These are phyloP conservation scores for Coregonus ussuriensis DNA, from an alignment of 2,797 vertebrate genomes.

Conservation along the genomic window DNA sequence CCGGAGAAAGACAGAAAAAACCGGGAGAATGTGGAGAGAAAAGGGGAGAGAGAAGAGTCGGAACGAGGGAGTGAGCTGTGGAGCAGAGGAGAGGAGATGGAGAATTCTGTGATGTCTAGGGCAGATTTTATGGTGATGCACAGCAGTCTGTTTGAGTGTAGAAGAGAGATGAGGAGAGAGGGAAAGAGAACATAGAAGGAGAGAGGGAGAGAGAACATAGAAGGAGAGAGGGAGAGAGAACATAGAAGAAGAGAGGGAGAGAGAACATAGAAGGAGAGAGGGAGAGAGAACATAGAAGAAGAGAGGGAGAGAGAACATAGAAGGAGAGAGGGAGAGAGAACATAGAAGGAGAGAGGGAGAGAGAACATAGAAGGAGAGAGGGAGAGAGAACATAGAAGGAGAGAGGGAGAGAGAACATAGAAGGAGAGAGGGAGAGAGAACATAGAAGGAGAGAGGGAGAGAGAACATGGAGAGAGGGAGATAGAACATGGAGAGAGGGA, in stretches of 20 bases:
- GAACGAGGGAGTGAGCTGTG: conserved; percentile 15
- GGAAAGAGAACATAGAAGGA: neutral
- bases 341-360: neutral
- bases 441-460: conserved; percentile 6
- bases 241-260: neutral
- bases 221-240: neutral
- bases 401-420: neutral
- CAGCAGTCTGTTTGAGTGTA: neutral
- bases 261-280: neutral
- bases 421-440: neutral
- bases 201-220: neutral
- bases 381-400: neutral
- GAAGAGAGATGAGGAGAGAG: neutral
- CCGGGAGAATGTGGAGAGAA: neutral
- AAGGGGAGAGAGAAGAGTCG: neutral
- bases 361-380: neutral
- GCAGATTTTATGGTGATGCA: neutral
- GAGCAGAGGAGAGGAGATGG: neutral
- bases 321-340: neutral
- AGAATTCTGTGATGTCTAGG: neutral
- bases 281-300: neutral
- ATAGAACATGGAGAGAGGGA: conserved; percentile 3
- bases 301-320: neutral
- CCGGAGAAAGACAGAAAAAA: neutral
- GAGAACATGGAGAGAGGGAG: conserved; percentile 20